Percentiles rank a stretch among this genome's conserved stretches.
These are phyloP conservation scores for Eulemur mongoz DNA, from an alignment of 2,797 vertebrate species.

Conservation along the genomic window DNA sequence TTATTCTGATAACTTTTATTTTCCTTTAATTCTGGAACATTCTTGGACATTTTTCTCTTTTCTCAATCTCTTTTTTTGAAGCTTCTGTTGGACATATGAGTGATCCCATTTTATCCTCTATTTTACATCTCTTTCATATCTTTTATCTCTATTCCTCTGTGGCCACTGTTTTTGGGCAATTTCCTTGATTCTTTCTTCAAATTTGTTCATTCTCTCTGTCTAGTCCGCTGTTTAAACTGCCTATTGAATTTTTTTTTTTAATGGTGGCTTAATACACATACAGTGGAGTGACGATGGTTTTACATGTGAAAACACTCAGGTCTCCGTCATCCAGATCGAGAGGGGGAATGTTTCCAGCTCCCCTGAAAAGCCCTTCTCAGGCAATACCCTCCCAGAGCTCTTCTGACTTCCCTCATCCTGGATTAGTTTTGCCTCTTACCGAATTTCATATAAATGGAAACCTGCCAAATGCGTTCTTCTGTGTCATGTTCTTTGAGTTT, in stretches of 20 bases:
- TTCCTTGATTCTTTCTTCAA: neutral
- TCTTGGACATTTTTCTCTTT: slow-evolving; percentile 27
- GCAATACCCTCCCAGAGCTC: neutral
- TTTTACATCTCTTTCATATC: neutral
- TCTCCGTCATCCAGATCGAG: neutral
- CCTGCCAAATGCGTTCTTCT: neutral
- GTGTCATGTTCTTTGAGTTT: neutral
- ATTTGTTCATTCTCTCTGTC: neutral
- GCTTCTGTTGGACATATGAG: neutral
- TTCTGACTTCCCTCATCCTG: neutral
- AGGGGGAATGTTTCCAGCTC: neutral
- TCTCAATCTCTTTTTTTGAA: slow-evolving; percentile 55
- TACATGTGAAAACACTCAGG: neutral
- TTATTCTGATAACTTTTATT: neutral
- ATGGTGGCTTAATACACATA: neutral
- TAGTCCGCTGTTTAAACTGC: neutral
- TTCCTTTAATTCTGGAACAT: slow-evolving; percentile 50
- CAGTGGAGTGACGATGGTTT: neutral
- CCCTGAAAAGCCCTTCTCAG: neutral
- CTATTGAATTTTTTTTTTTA: neutral
- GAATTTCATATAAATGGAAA: neutral
- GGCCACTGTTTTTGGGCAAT: neutral
- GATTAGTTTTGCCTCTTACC: neutral
- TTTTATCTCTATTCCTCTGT: neutral
- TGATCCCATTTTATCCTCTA: neutral